phyloP scores from a whole-genome alignment of 2,797 vertebrate species.

The Hoplostethus mediterraneus region DNA sequence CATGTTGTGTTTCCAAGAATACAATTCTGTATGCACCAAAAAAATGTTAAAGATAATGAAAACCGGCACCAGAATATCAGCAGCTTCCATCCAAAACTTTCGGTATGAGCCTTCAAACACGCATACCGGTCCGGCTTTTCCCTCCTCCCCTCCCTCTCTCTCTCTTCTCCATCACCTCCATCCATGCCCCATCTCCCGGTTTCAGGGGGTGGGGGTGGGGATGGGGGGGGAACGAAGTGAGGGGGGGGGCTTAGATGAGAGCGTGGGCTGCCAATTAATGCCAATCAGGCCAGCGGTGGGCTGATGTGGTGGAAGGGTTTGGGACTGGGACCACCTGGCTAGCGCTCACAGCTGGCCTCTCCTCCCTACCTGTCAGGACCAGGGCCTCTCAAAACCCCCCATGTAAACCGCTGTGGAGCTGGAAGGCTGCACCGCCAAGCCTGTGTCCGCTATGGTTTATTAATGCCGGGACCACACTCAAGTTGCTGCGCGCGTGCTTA shows the following conservation, averaged over 20 bases:
- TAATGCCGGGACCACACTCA: slow-evolving; percentile 43
- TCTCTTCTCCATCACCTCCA: not conserved
- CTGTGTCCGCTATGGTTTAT: slow-evolving; percentile 67
- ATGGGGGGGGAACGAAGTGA: too few species aligned
- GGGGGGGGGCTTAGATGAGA: not conserved
- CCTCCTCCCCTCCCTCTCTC: slow-evolving; percentile 12
- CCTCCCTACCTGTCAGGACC: slow-evolving; percentile 61
- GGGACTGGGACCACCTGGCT: slow-evolving; percentile 74
- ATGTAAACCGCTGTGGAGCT: slow-evolving; percentile 29
- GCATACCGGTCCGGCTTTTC: not conserved
- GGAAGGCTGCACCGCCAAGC: slow-evolving; percentile 17
- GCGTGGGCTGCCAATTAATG: slow-evolving; percentile 76
- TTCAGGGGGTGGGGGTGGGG: not conserved
- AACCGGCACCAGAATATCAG: too few species aligned
- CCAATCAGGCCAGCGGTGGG: slow-evolving; percentile 74
- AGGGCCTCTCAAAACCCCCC: slow-evolving; percentile 31
- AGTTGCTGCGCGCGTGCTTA: not conserved
- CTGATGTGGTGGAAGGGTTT: slow-evolving; percentile 63
- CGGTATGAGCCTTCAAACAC: too few species aligned
- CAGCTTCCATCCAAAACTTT: too few species aligned
- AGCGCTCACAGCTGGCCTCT: slow-evolving; percentile 68
- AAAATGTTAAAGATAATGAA: too few species aligned
- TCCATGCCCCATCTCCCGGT: not conserved
- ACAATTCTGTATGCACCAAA: too few species aligned
- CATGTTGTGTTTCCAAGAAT: too few species aligned